Conservation (phyloP, 2,888 invertebrate species). For the Caenorhabditis afra region DNA sequence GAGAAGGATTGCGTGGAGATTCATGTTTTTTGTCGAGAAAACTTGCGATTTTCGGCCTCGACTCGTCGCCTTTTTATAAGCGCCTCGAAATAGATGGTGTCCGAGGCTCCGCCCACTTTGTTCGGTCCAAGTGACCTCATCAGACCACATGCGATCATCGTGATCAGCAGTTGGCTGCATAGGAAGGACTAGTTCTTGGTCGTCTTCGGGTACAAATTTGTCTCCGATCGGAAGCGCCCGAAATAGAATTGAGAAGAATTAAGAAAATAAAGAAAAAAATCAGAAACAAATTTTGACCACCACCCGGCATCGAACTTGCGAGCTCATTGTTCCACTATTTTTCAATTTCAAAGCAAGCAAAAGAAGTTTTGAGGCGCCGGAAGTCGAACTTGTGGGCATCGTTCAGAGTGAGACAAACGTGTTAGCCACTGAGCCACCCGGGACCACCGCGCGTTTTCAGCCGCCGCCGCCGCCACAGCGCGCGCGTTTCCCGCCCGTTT, state of each 20-base stretch:
- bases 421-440: neutral
- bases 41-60: neutral
- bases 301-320: no score
- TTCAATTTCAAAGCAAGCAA: no score
- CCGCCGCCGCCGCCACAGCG: no score
- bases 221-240: no score
- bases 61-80: conserved; percentile 5
- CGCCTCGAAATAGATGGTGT: neutral
- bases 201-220: neutral
- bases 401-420: neutral
- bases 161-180: conserved; percentile 17
- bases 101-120: conserved; percentile 25
- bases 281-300: no score
- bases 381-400: neutral
- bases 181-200: conserved; percentile 40
- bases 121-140: conserved; percentile 44
- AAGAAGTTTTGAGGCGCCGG: no score
- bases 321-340: no score
- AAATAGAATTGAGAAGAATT: no score
- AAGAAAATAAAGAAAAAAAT: no score
- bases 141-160: conserved; percentile 48
- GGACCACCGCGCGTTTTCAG: neutral
- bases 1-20: conserved; percentile 14
- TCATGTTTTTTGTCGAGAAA: conserved; percentile 8
- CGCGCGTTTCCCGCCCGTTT: no score